phyloP scores from a whole-genome alignment of 2,797 vertebrate species.

The Morus bassanus region DNA sequence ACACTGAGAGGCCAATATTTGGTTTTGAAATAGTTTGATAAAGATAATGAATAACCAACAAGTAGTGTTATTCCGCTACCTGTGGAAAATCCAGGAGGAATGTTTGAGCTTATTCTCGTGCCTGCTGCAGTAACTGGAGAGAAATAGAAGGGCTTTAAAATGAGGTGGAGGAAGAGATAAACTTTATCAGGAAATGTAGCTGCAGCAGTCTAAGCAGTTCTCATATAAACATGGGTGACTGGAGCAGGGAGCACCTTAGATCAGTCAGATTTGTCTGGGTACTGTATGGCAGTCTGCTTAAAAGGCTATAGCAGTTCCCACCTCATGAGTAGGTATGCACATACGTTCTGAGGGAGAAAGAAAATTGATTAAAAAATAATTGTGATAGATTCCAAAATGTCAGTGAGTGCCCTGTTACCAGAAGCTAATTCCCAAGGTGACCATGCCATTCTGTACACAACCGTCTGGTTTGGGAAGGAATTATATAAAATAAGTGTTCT shows the following conservation, averaged over 20 bases:
- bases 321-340: not conserved
- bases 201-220: not conserved
- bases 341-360: not conserved
- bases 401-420: not conserved
- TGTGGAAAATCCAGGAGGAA: not conserved
- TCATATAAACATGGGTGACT: not conserved
- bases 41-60: not conserved
- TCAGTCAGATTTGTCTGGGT: not conserved
- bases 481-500: not conserved
- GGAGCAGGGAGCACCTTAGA: not conserved
- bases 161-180: not conserved
- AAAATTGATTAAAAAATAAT: not conserved
- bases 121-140: not conserved
- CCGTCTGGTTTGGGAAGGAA: not conserved
- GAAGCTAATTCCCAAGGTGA: not conserved
- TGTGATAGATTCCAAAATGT: not conserved
- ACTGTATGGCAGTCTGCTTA: not conserved
- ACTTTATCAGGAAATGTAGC: not conserved
- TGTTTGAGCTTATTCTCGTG: not conserved
- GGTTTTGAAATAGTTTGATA: not conserved
- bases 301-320: not conserved
- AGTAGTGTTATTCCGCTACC: not conserved
- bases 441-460: not conserved
- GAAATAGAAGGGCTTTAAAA: not conserved
- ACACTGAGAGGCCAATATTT: not conserved